Evolutionary conservation across 1,140 invertebrate genomes (phyloP).

Genomic region (Augochlora pura): DNA sequence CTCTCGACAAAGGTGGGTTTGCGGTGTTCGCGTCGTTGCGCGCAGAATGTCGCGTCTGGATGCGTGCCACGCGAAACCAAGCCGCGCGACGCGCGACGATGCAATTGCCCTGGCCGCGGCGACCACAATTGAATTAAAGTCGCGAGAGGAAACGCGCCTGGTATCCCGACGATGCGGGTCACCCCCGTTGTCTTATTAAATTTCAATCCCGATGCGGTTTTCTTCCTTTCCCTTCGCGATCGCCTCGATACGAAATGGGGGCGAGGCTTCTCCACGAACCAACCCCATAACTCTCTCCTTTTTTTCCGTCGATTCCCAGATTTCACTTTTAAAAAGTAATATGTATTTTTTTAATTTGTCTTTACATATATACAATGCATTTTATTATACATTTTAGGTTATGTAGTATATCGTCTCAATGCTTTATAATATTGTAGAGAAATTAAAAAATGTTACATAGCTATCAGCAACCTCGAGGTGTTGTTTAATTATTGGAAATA

Average conservation of each 20-base stretch:
- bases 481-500: no score
- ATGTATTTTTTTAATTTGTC: no score
- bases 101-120: background rate
- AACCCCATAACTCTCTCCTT: no score
- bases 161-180: slow-evolving; percentile 9
- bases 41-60: background rate
- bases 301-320: no score
- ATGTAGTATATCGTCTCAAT: no score
- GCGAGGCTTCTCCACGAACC: background rate
- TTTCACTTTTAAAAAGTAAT: no score
- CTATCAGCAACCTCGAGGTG: no score
- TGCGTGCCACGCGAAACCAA: background rate
- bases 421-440: no score
- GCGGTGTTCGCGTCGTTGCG: background rate
- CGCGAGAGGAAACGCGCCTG: background rate
- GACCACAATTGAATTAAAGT: slow-evolving; percentile 16
- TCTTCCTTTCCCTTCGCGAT: background rate
- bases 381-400: no score
- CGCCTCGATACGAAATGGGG: background rate
- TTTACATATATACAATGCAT: no score
- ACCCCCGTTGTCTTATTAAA: slow-evolving; percentile 23
- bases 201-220: background rate
- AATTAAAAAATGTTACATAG: no score
- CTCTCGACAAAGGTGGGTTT: no score
- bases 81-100: background rate